These are phyloP conservation scores for Macquaria ambigua DNA, from an alignment of 2,113 vertebrate genomes.

Conservation along the genomic window DNA sequence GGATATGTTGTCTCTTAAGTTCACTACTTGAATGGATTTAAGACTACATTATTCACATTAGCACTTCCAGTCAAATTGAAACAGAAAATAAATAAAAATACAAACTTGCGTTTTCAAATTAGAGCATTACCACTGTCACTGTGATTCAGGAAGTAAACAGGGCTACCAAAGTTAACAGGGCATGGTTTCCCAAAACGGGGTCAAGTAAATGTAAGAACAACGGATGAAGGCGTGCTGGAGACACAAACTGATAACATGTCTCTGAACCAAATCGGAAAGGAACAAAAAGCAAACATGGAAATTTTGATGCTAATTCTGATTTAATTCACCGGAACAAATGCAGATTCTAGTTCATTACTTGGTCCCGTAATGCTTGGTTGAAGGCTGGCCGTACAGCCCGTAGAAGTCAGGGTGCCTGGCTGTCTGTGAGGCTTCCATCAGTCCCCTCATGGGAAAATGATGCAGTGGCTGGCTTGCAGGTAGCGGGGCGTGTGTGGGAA, in stretches of 20 bases:
- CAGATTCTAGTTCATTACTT: constrained; percentile 86
- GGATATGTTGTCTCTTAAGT: constrained; percentile 60
- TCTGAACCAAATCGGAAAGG: constrained; percentile 34
- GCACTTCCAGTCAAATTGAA: constrained; percentile 62
- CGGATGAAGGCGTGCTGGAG: background rate
- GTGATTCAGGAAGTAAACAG: constrained; percentile 35
- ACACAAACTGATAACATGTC: constrained; percentile 3
- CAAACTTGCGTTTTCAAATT: constrained; percentile 45
- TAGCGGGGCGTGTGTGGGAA: constrained; percentile 87
- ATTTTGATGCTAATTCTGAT: constrained; percentile 28
- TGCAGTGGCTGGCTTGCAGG: constrained; percentile 93
- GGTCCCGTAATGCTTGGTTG: constrained; percentile 96
- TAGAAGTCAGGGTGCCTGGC: constrained; percentile 96
- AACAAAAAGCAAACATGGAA: constrained; percentile 20
- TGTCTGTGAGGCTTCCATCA: constrained; percentile 94
- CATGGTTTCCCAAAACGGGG: constrained; percentile 34
- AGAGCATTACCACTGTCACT: constrained; percentile 33
- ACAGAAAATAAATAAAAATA: constrained; percentile 65
- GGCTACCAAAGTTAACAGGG: constrained; percentile 11
- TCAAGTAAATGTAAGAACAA: constrained; percentile 33
- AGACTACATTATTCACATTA: constrained; percentile 69
- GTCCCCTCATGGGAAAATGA: constrained; percentile 94
- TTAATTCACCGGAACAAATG: constrained; percentile 21
- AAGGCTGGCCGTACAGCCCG: constrained; percentile 94
- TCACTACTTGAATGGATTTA: constrained; percentile 65